Evolutionary conservation across 2,797 vertebrate species (phyloP).

Genomic region (Falco concolor): DNA sequence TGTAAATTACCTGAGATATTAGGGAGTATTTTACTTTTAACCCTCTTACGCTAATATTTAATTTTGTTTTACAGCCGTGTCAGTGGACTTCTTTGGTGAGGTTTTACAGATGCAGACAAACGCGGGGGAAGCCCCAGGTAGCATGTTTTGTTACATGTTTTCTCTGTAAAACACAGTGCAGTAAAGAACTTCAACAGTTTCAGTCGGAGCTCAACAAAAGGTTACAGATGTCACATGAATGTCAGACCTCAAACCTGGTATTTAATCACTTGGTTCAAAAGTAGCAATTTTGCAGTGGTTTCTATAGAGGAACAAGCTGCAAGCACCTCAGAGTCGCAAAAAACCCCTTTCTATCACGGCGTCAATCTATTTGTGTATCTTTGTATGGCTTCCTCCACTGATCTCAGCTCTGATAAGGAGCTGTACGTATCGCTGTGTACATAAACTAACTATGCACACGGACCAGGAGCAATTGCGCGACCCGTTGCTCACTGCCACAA

Average conservation of each 20-base stretch:
- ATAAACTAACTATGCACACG: neutral
- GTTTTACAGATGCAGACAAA: neutral
- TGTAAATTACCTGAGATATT: constrained; percentile 41
- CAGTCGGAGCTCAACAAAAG: constrained; percentile 31
- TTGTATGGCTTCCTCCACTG: neutral
- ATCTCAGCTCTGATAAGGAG: neutral
- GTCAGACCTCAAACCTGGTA: constrained; percentile 18
- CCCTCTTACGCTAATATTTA: neutral
- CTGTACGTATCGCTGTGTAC: neutral
- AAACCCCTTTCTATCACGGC: neutral
- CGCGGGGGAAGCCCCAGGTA: neutral
- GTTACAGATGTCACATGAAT: constrained; percentile 33
- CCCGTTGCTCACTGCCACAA: neutral
- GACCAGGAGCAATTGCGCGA: neutral
- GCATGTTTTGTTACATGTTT: neutral
- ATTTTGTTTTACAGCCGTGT: neutral
- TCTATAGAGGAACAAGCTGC: neutral
- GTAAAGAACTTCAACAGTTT: constrained; percentile 10
- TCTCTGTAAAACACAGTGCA: neutral
- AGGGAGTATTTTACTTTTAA: neutral
- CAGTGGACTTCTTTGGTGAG: neutral
- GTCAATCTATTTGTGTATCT: neutral
- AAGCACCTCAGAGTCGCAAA: neutral
- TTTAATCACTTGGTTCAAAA: constrained; percentile 33
- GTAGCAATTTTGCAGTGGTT: neutral